Conservation (phyloP, 2,113 vertebrate genomes). For the Rhodinocichla rosea region DNA sequence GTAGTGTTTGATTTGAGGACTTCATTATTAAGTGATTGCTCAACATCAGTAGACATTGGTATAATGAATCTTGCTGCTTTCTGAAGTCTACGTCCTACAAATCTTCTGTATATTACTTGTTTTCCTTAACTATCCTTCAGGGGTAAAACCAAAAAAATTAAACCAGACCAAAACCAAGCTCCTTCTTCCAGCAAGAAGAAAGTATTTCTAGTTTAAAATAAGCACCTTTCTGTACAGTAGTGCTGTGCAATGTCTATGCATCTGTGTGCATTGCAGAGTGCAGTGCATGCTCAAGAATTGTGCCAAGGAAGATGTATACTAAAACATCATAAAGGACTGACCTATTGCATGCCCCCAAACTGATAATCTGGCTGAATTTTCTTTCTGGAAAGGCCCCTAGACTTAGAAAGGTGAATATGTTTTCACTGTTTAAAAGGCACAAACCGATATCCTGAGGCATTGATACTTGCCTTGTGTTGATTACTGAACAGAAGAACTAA, state of each 20-base stretch:
- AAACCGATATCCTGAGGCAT: not conserved
- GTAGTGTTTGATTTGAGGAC: slow-evolving; percentile 37
- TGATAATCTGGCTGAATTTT: not conserved
- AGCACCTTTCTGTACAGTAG: not conserved
- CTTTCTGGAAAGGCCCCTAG: not conserved
- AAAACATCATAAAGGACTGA: not conserved
- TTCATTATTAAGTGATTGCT: slow-evolving; percentile 57
- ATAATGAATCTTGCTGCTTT: not conserved
- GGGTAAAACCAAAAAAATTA: not conserved
- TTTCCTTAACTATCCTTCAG: slow-evolving; percentile 27
- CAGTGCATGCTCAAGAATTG: not conserved
- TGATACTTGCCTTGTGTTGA: not conserved
- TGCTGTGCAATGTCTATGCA: not conserved
- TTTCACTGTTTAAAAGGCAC: not conserved
- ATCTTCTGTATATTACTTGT: slow-evolving; percentile 7
- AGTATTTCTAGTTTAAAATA: not conserved
- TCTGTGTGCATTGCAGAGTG: not conserved
- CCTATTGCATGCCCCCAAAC: not conserved
- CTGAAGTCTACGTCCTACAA: slow-evolving; percentile 5
- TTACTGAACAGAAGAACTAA: not conserved
- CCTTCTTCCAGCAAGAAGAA: not conserved
- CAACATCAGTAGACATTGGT: not conserved
- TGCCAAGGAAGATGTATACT: not conserved
- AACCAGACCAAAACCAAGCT: slow-evolving; percentile 2
- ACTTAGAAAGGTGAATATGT: not conserved